These are phyloP conservation scores for Mesaphorura yosii DNA, from an alignment of 1,140 invertebrate genomes.

Conservation along the genomic window DNA sequence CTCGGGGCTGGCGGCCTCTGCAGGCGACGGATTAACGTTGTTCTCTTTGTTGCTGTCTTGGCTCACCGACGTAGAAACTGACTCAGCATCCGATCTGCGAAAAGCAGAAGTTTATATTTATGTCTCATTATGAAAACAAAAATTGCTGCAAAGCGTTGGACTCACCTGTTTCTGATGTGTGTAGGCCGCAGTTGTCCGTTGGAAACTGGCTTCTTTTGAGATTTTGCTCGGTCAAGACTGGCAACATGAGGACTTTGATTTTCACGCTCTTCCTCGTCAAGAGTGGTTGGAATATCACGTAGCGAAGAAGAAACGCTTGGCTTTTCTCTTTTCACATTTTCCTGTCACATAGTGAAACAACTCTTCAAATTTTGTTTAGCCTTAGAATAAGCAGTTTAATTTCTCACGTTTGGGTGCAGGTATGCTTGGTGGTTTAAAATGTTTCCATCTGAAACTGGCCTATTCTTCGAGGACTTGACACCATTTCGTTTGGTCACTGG, in stretches of 20 bases:
- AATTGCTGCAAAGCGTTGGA: background rate
- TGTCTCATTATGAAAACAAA: background rate
- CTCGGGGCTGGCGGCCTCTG: constrained; percentile 38
- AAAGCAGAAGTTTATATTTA: background rate
- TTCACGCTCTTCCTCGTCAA: constrained; percentile 14
- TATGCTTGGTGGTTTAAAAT: constrained; percentile 15
- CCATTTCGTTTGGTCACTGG: background rate
- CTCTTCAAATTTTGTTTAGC: background rate
- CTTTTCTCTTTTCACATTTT: constrained; percentile 16
- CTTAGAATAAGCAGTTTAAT: no score
- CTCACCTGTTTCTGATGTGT: constrained; percentile 21
- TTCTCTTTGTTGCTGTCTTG: constrained; percentile 60
- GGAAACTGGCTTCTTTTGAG: constrained; percentile 15
- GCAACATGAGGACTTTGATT: constrained; percentile 15
- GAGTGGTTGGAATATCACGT: constrained; percentile 24
- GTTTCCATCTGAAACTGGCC: constrained; percentile 26
- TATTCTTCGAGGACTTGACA: constrained; percentile 1
- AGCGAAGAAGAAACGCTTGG: constrained; percentile 21
- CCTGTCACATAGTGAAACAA: constrained; percentile 13
- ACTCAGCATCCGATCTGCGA: constrained; percentile 58
- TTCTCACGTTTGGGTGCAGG: constrained; percentile 13
- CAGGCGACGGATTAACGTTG: constrained; percentile 34
- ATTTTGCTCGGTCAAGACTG: constrained; percentile 23
- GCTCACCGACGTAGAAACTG: constrained; percentile 64
- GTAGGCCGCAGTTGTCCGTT: constrained; percentile 23